These are phyloP conservation scores for Manis crassicaudata DNA, from an alignment of 2,797 vertebrate species.

Conservation along the genomic window DNA sequence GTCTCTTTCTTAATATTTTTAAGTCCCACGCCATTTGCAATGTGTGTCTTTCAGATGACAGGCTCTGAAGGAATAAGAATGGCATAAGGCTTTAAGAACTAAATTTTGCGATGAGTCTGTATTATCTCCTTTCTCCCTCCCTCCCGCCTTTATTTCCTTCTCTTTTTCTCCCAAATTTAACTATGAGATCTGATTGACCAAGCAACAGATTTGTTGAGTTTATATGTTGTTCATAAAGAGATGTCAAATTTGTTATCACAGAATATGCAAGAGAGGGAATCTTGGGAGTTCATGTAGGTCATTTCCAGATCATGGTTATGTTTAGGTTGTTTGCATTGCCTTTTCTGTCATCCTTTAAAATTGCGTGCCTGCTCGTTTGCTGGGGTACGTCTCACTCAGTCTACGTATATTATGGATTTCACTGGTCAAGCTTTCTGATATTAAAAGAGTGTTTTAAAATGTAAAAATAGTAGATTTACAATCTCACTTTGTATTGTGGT, in stretches of 20 bases:
- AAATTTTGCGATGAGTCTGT: not conserved
- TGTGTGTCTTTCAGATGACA: not conserved
- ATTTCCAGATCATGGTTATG: not conserved
- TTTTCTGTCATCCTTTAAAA: not conserved
- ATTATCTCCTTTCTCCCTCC: not conserved
- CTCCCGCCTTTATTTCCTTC: not conserved
- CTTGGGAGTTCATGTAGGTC: not conserved
- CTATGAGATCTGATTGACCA: not conserved
- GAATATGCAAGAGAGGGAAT: not conserved
- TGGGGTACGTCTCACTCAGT: not conserved
- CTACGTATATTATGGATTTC: slow-evolving; percentile 1
- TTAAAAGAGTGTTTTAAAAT: not conserved
- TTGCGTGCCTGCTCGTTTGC: not conserved
- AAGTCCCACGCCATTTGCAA: not conserved
- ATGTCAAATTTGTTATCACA: slow-evolving; percentile 6
- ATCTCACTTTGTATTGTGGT: not conserved
- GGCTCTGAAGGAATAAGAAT: not conserved
- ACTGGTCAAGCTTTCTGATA: not conserved
- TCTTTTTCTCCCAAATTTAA: not conserved
- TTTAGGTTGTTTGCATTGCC: not conserved
- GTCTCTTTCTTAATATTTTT: slow-evolving; percentile 11
- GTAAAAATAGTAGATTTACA: not conserved
- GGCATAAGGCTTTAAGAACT: not conserved
- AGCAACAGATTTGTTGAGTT: not conserved
- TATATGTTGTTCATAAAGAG: not conserved